Base-by-base conservation (phyloP, 1,140 invertebrate genomes). In the Euwallacea similis region DNA sequence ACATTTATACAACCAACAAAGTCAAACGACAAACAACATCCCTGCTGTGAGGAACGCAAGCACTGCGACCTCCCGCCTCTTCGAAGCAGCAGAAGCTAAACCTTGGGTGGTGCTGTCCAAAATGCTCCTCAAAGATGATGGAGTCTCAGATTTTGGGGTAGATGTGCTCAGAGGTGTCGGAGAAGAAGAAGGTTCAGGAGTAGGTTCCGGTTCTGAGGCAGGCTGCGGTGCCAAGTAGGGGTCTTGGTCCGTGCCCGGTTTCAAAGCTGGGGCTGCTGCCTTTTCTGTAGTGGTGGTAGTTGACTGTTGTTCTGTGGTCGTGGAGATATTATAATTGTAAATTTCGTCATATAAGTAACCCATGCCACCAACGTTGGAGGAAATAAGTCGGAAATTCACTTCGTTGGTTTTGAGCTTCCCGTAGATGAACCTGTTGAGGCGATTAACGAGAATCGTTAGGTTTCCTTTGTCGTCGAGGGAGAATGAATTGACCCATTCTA, bases 401-500 rank as follows among this genome's bases (percentile, higher is more conserved):
- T 82, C 77, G 47, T 73, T 72, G 7, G 78, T 61, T 56, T 79
- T 61, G 8, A 78, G 50, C 70, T 75, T 55, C 16, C 61, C 58
- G 70, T 74, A 76, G 47, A 81, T 75, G 53, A 88, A 88, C 69
- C 87, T 88, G 71, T 88, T 88, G 15, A 91, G 73, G 16, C 85
- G 81, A 77, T 91, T 92, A 2, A 89, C 84, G 0, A 90, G 83
- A 3, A 89, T 86, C 76, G 86, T 90, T 0, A 91, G 76, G 69
- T 87, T 86, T 7, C 88, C 89, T 46, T 85, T 82, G 47, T 86
- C 82, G 75, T 91, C 89, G 71, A 91, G 88, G 6, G 86, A 84
- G 75, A 91, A 90, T 7, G 86, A 86, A 72, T 89, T 88, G 0
- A 88, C 86, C 90, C 90, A 92, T 78, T 91, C 89, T 74, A 91